Conservation (phyloP, 1,140 invertebrate species). For the Papilio polytes region DNA sequence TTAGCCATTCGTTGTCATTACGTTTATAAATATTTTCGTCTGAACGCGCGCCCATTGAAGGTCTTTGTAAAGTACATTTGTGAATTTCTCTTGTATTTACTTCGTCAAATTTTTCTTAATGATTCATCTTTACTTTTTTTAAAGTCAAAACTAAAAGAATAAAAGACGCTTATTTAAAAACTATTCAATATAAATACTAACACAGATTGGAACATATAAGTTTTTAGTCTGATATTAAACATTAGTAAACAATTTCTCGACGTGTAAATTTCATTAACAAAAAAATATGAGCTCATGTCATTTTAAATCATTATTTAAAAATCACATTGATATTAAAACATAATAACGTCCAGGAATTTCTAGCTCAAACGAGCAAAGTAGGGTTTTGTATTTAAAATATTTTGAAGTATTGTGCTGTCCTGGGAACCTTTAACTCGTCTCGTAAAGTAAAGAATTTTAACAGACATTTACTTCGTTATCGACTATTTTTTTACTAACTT, state of each 20-base stretch:
- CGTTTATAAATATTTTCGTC: constrained; percentile 39
- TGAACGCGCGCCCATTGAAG: constrained; percentile 19
- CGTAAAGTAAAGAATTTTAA: neutral
- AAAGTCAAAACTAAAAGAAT: neutral
- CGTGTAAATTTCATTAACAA: no score
- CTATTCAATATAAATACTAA: no score
- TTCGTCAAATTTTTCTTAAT: neutral
- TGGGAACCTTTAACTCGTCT: neutral
- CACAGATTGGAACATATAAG: no score
- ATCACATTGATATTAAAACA: neutral
- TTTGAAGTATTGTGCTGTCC: constrained; percentile 11
- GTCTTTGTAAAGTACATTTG: constrained; percentile 17
- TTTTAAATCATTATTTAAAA: neutral
- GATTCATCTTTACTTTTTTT: neutral
- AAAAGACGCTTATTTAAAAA: no score
- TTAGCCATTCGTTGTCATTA: constrained; percentile 37
- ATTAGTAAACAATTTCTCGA: no score
- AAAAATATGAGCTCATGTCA: no score
- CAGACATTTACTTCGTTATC: neutral
- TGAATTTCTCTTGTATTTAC: constrained; percentile 12
- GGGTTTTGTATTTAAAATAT: neutral
- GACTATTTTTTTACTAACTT: no score
- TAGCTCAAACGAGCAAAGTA: neutral
- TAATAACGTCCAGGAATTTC: neutral
- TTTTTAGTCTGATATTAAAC: no score